Evolutionary conservation across 1,140 invertebrate species (phyloP).

Genomic region (Colletes gigas): DNA sequence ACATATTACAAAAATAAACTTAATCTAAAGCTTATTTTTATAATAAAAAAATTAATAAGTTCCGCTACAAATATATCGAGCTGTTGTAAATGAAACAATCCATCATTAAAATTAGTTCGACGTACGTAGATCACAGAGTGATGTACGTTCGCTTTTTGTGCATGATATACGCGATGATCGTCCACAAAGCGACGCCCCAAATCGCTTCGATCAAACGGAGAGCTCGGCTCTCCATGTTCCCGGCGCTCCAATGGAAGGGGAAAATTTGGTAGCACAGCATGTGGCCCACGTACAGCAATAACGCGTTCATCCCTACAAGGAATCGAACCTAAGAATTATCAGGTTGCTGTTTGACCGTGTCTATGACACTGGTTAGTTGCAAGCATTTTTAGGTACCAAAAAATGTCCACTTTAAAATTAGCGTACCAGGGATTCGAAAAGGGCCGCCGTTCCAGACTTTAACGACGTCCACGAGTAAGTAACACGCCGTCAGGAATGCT

Average conservation of each 20-base stretch:
- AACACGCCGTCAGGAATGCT: conserved; percentile 87
- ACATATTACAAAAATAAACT: too few relatives aligned
- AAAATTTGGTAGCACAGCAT: conserved; percentile 89
- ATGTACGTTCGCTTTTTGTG: conserved; percentile 88
- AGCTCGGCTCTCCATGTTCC: conserved; percentile 87
- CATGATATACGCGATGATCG: conserved; percentile 87
- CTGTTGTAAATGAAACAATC: too few relatives aligned
- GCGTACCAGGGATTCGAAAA: conserved; percentile 85
- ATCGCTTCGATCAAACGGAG: conserved; percentile 88
- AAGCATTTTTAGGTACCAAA: too few relatives aligned
- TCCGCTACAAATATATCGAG: too few relatives aligned
- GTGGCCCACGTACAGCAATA: conserved; percentile 93
- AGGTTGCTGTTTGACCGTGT: too few relatives aligned
- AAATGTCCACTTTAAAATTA: too few relatives aligned
- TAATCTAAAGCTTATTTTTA: too few relatives aligned
- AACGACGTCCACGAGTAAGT: conserved; percentile 90
- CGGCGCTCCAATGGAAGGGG: conserved; percentile 90
- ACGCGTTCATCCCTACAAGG: conserved; percentile 91
- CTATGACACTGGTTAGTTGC: too few relatives aligned
- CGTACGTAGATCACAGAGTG: conserved; percentile 78
- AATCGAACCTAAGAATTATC: neutral
- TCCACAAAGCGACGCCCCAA: conserved; percentile 92
- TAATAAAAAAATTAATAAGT: too few relatives aligned
- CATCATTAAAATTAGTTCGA: too few relatives aligned
- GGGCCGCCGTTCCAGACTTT: conserved; percentile 91